Evolutionary conservation across 2,113 vertebrate genomes (phyloP).

Genomic region (Chrysochloris asiatica): DNA sequence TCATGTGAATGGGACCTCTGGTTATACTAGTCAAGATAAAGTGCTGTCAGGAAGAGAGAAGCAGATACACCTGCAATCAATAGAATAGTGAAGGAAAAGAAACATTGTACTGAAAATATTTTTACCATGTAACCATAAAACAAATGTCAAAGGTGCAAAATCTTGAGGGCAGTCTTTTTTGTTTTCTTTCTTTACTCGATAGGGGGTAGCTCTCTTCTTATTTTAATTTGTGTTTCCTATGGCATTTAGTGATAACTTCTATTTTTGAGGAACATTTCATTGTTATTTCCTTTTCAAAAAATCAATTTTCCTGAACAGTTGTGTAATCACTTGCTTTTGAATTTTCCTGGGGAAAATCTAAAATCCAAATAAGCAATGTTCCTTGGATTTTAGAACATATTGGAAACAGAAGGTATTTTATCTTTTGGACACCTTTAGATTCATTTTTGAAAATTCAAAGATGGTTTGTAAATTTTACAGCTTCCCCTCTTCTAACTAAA

Average conservation of each 20-base stretch:
- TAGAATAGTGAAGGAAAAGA: too few relatives aligned
- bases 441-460: conserved; percentile 6
- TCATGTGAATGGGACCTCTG: not conserved
- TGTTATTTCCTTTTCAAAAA: conserved; percentile 49
- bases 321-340: not conserved
- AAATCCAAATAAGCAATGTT: not conserved
- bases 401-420: conserved; percentile 34
- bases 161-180: not conserved
- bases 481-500: not conserved
- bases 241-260: not conserved
- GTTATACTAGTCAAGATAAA: not conserved
- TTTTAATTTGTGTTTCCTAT: not conserved
- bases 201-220: not conserved
- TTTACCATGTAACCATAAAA: not conserved
- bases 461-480: conserved; percentile 19
- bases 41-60: not conserved
- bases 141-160: not conserved
- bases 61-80: not conserved
- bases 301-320: not conserved
- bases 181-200: not conserved
- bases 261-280: not conserved
- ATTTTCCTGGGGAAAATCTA: conserved; percentile 56
- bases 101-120: not conserved
- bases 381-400: conserved; percentile 2
- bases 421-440: not conserved